A percentile compares a stretch with the other conserved stretches of the same genome.
Evolutionary conservation across 2,797 vertebrate genomes (phyloP).

Genomic region (Capromys pilorides): DNA sequence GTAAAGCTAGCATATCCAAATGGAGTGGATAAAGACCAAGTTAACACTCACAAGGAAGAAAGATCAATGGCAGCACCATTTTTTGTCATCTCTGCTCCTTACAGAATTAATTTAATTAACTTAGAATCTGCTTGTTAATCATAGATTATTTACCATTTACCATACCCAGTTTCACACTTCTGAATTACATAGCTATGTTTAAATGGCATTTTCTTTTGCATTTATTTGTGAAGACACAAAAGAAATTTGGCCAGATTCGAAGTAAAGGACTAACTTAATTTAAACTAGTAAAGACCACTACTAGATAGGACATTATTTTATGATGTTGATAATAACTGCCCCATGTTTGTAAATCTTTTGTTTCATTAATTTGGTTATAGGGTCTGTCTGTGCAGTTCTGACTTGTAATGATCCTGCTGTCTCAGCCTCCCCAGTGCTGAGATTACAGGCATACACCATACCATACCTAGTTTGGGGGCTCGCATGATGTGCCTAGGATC

Average conservation of each 20-base stretch:
- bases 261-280: constrained; percentile 31
- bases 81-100: constrained; percentile 37
- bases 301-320: neutral
- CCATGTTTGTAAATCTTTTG: neutral
- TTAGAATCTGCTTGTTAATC: constrained; percentile 62
- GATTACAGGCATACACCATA: too few relatives aligned
- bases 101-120: constrained; percentile 67
- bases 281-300: constrained; percentile 29
- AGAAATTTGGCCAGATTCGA: constrained; percentile 32
- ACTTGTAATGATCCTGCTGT: too few relatives aligned
- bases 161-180: constrained; percentile 12
- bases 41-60: constrained; percentile 46
- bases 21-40: constrained; percentile 7
- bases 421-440: too few relatives aligned
- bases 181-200: constrained; percentile 34
- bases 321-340: neutral
- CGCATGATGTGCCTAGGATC: too few relatives aligned
- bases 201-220: neutral
- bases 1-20: constrained; percentile 16
- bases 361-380: too few relatives aligned
- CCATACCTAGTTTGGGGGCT: too few relatives aligned
- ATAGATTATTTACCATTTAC: constrained; percentile 64
- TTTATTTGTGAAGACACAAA: constrained; percentile 58
- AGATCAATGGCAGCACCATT: constrained; percentile 45
- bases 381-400: too few relatives aligned